Conservation (phyloP, 2,888 invertebrate genomes). For the Strigamia maritima region DNA sequence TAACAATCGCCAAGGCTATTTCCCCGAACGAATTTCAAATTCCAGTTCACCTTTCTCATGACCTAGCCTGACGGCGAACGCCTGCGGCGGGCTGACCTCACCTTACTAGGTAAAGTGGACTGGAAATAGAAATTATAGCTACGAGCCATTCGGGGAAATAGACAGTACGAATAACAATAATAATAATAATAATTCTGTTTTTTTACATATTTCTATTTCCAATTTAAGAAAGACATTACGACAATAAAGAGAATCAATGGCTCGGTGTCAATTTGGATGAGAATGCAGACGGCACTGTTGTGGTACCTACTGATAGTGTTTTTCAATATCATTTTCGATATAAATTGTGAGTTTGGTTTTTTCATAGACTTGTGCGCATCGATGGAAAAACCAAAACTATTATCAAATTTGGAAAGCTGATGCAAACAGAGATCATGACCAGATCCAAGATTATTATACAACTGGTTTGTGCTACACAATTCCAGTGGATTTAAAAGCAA, state of each 20-base stretch:
- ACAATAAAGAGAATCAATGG: background rate
- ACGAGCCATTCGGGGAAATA: too few relatives aligned
- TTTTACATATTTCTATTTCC: background rate
- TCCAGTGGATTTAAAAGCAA: background rate
- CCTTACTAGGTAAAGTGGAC: too few relatives aligned
- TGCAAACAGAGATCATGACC: background rate
- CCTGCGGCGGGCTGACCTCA: too few relatives aligned
- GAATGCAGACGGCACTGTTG: background rate
- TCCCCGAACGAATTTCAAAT: too few relatives aligned
- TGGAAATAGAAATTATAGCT: too few relatives aligned
- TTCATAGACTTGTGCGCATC: background rate
- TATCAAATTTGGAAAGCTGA: background rate
- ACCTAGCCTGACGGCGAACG: too few relatives aligned
- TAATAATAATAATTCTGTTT: background rate
- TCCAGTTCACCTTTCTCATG: too few relatives aligned
- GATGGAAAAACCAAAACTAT: background rate
- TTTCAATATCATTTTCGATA: background rate
- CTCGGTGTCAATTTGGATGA: background rate
- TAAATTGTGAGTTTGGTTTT: background rate
- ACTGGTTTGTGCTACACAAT: background rate
- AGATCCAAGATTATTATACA: background rate
- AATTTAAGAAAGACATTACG: background rate
- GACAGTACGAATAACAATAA: too few relatives aligned
- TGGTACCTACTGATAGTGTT: too few relatives aligned
- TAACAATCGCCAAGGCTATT: too few relatives aligned